Base-by-base conservation (phyloP, 2,888 invertebrate genomes). In the Thalpophila matura region DNA sequence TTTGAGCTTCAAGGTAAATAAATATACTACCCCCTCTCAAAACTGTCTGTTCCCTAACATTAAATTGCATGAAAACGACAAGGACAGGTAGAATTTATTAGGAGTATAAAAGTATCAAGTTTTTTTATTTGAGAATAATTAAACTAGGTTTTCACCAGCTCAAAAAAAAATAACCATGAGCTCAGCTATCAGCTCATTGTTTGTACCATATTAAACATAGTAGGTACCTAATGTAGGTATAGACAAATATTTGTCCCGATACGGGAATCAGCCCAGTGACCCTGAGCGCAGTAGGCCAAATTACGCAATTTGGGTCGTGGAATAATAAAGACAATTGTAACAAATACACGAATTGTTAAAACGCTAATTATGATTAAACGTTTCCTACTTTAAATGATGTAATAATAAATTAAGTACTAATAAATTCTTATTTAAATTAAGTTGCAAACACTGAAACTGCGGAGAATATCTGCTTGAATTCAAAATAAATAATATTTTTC, bases 251-350 rank as follows among this genome's bases (percentile, higher is more conserved):
- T 18, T 24, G 40, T 55, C 20, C 37, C 27, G 24, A 58, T 50
- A 42, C 33, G 37, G 20, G 40, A 54, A 59, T 35, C 42, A 14
- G 24, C 31, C 40, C 1, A 16, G 6, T 46, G 53, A 55, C 74
- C 66, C 31, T 47, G 27, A 51, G 40, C 27, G 24, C 26, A 40
- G 6, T 6, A 24, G 16, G 10, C 22, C 7, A 22, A 22, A n/a
- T 29, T 20, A 65, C 38, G 27, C n/a, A 37, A 55, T 37, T 55
- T 26, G 9, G 31, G 40, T 45, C 43, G 43, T 14, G 35, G 47
- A 45, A 40, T 31, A 58, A 40, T 10, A 33, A 5, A 35, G 16
- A 22, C 7, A 45, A 18, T n/a, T 22, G 26, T 7, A 18, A 47
- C 22, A 26, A 59, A 68, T 9, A 38, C 4, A 45, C 29, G n/a